Evolutionary conservation across 2,797 vertebrate species (phyloP).

Genomic region (Diceros bicornis): DNA sequence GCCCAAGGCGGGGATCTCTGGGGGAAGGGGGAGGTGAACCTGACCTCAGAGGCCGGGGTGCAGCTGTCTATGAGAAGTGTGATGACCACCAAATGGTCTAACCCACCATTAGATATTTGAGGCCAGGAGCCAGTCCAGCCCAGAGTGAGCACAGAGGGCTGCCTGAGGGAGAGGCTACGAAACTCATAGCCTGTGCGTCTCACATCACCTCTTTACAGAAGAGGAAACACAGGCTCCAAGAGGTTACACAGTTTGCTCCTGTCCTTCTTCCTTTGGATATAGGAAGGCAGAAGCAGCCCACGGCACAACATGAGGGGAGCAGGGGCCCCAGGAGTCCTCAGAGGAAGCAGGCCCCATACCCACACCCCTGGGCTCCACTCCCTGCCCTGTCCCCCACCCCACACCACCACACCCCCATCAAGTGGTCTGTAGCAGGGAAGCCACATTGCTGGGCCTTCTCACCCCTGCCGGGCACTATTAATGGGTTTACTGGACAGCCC

Average conservation of each 20-base stretch:
- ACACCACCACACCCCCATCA: not conserved
- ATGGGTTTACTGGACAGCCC: constrained; percentile 72
- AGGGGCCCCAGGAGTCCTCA: not conserved
- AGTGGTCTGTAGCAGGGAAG: not conserved
- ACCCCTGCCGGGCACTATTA: constrained; percentile 53
- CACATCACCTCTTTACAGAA: not conserved
- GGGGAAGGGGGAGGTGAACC: not conserved
- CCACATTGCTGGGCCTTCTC: constrained; percentile 18
- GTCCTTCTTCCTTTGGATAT: not conserved
- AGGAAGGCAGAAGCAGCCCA: not conserved
- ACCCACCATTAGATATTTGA: not conserved
- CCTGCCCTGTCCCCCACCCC: not conserved
- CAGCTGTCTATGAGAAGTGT: not conserved
- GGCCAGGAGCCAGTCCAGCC: not conserved
- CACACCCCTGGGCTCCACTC: not conserved
- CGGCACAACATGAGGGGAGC: not conserved
- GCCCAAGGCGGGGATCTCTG: not conserved
- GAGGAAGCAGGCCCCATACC: not conserved
- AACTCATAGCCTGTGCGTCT: not conserved
- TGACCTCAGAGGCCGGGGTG: not conserved
- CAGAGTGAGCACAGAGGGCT: not conserved
- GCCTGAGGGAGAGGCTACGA: not conserved
- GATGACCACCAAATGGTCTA: not conserved
- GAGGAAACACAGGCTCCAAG: not conserved
- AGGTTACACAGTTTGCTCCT: not conserved